These are phyloP conservation scores for Drosophila mimetica DNA, from an alignment of 2,888 invertebrate genomes.

Conservation along the genomic window DNA sequence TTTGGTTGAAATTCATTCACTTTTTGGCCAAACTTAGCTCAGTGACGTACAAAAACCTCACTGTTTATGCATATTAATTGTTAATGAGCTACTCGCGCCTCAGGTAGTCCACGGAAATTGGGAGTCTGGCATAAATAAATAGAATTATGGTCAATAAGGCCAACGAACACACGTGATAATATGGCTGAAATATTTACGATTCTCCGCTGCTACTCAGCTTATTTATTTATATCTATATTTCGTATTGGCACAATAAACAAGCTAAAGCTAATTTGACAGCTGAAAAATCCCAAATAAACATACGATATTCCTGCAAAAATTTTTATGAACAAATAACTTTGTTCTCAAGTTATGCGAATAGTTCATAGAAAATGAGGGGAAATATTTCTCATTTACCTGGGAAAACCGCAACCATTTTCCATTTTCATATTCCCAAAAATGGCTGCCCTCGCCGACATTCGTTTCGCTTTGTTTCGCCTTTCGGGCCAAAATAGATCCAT, in stretches of 20 bases:
- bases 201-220: slow-evolving; percentile 16
- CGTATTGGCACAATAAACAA: slow-evolving; percentile 1
- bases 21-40: slow-evolving; percentile 12
- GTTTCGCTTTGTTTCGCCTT: slow-evolving; percentile 46
- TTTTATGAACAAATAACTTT: slow-evolving; percentile 23
- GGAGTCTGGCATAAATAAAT: slow-evolving; percentile 56
- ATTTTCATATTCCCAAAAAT: slow-evolving; percentile 50
- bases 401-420: slow-evolving; percentile 17
- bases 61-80: slow-evolving; percentile 65
- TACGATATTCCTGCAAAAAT: slow-evolving; percentile 17
- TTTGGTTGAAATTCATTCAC: slow-evolving; percentile 6
- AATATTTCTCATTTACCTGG: slow-evolving; percentile 33
- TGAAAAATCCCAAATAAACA: slow-evolving; percentile 16
- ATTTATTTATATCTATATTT: slow-evolving; percentile 49
- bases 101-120: slow-evolving; percentile 55
- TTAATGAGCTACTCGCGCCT: slow-evolving; percentile 59
- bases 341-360: slow-evolving; percentile 15
- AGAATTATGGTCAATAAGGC: slow-evolving; percentile 52
- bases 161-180: slow-evolving; percentile 64
- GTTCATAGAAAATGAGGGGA: slow-evolving; percentile 20
- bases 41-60: slow-evolving; percentile 56
- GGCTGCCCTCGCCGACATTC: slow-evolving; percentile 45
- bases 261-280: slow-evolving; percentile 25
- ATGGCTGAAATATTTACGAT: slow-evolving; percentile 59
- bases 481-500: slow-evolving; percentile 70